These are phyloP conservation scores for Triplophysa tibetana DNA, from an alignment of 2,113 vertebrate genomes.

Conservation along the genomic window DNA sequence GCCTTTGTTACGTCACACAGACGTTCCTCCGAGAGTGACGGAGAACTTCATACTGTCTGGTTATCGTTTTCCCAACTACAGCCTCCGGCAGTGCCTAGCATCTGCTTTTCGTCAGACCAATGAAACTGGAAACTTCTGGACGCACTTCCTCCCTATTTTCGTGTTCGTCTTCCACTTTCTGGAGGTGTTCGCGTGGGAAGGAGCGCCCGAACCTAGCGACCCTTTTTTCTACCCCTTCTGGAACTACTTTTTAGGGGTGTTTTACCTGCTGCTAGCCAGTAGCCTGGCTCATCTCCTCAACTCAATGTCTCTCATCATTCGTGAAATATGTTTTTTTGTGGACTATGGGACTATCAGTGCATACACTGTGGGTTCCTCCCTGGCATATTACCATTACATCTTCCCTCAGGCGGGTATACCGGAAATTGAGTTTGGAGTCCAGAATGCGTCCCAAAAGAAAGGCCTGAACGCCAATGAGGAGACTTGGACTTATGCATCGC, in stretches of 20 bases:
- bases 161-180: conserved; percentile 71
- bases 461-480: background rate
- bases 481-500: background rate
- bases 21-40: conserved; percentile 71
- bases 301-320: conserved; percentile 76
- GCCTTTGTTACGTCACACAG: conserved; percentile 71
- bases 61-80: conserved; percentile 78
- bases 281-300: conserved; percentile 81
- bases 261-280: conserved; percentile 75
- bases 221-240: conserved; percentile 78
- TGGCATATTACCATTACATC: conserved; percentile 79
- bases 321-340: conserved; percentile 79
- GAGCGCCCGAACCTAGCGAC: background rate
- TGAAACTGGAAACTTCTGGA: conserved; percentile 82
- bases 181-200: conserved; percentile 71
- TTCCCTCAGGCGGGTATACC: conserved; percentile 67
- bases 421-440: conserved; percentile 23
- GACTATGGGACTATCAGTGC: conserved; percentile 80
- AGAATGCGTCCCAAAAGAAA: conserved; percentile 43
- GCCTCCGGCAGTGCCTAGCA: conserved; percentile 74
- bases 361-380: conserved; percentile 76
- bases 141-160: conserved; percentile 78
- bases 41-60: conserved; percentile 79
- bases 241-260: conserved; percentile 78
- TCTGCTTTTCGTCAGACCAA: conserved; percentile 79